Evolutionary conservation across 2,888 invertebrate species (phyloP), one percentile per base, ranked within the genome.

Genomic region (Monochamus alternatus): DNA sequence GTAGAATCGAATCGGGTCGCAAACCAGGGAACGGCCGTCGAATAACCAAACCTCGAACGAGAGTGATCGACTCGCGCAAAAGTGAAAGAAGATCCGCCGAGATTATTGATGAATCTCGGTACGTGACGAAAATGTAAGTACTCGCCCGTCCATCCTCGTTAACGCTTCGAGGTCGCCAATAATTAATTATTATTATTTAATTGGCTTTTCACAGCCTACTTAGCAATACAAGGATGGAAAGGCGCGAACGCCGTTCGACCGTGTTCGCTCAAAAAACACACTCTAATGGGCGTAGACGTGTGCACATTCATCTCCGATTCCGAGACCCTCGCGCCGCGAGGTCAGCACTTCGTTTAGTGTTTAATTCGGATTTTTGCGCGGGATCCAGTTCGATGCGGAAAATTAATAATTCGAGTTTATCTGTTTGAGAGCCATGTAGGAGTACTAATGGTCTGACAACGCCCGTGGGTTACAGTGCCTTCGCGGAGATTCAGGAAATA

Each of bases 11-110:
- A 5, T 47, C 12, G 47, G 47, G 47, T 47, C 47, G 8, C 10
- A 12, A 9, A 47, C 22, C 0, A 47, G 12, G 47, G 47, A 47
- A 47, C 9, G 47, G 9, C 8, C 12, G 47, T 10, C 7, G 2
- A 38, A 47, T 8, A 47, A 47, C 8, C 8, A 47, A 12, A 47
- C 12, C 47, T n/a, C 12, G 12, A 47, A 3, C 47, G 47, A 47
- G 12, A 47, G 47, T 47, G 47, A 47, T 10, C 12, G 12, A 47
- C 47, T 9, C 2, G 47, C 3, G 59, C 59, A 60, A 31, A 60
- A 60, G 59, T 60, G 59, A 60, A 60, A 62, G 43, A 62, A 43
- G 38, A 55, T 7, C 55, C n/a, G 55, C n/a, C 43, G 62, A n/a
- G 62, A 62, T 43, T 62, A 30, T 30, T 60, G 59, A 62, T 43